Evolutionary conservation across 2,113 vertebrate genomes (phyloP).

Genomic region (Lanius collurio): DNA sequence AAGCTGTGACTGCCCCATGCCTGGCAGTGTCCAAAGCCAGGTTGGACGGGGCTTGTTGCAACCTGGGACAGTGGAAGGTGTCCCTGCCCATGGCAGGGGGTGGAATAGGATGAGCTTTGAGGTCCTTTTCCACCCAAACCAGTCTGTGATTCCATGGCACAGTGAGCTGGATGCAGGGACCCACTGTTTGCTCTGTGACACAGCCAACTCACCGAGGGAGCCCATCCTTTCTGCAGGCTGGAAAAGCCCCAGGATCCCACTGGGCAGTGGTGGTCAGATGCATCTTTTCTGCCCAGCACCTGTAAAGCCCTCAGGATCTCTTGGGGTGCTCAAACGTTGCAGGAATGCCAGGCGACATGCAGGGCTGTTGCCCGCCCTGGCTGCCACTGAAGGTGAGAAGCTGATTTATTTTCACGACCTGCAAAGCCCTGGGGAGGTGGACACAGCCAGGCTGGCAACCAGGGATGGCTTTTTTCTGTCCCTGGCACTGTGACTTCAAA

Average conservation of each 20-base stretch:
- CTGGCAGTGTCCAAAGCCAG: neutral
- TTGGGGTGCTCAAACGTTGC: neutral
- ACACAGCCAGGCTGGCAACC: neutral
- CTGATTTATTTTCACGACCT: slow-evolving; percentile 18
- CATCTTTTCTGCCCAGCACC: neutral
- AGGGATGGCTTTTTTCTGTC: neutral
- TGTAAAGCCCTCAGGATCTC: neutral
- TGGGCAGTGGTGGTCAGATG: rapidly evolving
- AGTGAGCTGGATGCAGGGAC: rapidly evolving
- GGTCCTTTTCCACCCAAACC: neutral
- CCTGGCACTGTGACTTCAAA: neutral
- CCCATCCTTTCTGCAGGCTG: neutral
- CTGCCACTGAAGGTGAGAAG: neutral
- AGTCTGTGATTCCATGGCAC: neutral
- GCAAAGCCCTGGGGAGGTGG: neutral
- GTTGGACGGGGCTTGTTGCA: rapidly evolving
- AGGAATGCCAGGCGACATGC: neutral
- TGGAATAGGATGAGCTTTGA: neutral
- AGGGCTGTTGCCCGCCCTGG: neutral
- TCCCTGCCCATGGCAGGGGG: too few species aligned
- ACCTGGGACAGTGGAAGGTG: rapidly evolving
- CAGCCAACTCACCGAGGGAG: rapidly evolving
- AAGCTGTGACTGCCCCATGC: neutral
- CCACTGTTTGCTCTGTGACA: neutral
- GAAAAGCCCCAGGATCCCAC: neutral